Conservation (phyloP, 37 sponge, comb jelly and placozoan species). For the Chondrosia reniformis region DNA sequence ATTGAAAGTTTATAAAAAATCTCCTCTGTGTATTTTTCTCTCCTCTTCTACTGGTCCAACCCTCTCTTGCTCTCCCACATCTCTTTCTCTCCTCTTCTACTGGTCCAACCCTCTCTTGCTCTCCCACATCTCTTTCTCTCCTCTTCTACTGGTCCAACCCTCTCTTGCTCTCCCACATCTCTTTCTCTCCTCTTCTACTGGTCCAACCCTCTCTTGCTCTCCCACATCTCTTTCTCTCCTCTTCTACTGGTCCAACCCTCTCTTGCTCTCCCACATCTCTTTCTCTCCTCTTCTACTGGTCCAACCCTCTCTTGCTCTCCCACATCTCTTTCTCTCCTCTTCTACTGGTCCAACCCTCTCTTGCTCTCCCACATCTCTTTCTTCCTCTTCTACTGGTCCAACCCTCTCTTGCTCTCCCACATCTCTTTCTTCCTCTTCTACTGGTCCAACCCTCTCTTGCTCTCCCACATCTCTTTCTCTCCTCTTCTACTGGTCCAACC, state of each 20-base stretch:
- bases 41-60: not conserved
- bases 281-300: not conserved
- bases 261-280: not conserved
- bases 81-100: not conserved
- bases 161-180: not conserved
- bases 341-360: not conserved
- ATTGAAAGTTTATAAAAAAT: too few relatives aligned
- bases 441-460: not conserved
- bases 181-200: not conserved
- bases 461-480: not conserved
- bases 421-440: not conserved
- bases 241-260: not conserved
- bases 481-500: not conserved
- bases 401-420: not conserved
- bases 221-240: not conserved
- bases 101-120: not conserved
- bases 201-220: not conserved
- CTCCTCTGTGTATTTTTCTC: too few relatives aligned
- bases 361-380: not conserved
- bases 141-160: not conserved
- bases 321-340: not conserved
- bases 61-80: not conserved
- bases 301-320: not conserved
- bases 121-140: not conserved
- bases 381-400: not conserved